Conservation (phyloP, 2,888 invertebrate species). For the Therioaphis trifolii region DNA sequence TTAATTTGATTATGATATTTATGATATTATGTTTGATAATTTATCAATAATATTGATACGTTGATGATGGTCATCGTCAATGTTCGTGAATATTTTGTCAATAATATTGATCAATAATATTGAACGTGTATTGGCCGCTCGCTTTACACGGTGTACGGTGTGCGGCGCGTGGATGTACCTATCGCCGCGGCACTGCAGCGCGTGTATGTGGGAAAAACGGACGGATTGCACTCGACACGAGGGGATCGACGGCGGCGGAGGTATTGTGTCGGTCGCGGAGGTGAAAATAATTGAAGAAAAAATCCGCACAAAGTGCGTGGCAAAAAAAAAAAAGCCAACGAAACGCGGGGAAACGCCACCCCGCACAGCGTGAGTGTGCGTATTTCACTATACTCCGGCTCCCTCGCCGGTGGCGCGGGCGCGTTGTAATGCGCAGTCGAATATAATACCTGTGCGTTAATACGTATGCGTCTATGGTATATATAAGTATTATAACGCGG, state of each 20-base stretch:
- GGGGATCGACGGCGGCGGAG: not conserved
- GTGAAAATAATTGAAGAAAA: conserved; percentile 53
- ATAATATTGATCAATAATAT: too few relatives aligned
- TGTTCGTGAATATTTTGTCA: too few relatives aligned
- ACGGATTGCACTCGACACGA: conserved; percentile 11
- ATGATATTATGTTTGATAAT: too few relatives aligned
- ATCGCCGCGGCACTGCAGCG: too few relatives aligned
- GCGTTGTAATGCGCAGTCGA: too few relatives aligned
- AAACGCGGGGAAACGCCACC: not conserved
- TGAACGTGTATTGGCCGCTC: too few relatives aligned
- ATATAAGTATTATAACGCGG: not conserved
- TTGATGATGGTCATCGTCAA: too few relatives aligned
- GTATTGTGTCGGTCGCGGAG: not conserved
- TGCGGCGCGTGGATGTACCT: too few relatives aligned
- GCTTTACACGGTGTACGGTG: too few relatives aligned
- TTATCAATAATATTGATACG: too few relatives aligned
- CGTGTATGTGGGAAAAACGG: conserved; percentile 26
- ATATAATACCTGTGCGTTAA: not conserved
- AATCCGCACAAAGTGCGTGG: not conserved
- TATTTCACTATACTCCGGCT: not conserved
- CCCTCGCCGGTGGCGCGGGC: not conserved
- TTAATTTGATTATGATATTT: too few relatives aligned
- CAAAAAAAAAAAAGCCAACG: not conserved
- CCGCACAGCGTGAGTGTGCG: conserved; percentile 27
- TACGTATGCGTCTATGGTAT: not conserved